These are phyloP conservation scores for Myocastor coypus DNA, from an alignment of 2,113 vertebrate species.

Conservation along the genomic window DNA sequence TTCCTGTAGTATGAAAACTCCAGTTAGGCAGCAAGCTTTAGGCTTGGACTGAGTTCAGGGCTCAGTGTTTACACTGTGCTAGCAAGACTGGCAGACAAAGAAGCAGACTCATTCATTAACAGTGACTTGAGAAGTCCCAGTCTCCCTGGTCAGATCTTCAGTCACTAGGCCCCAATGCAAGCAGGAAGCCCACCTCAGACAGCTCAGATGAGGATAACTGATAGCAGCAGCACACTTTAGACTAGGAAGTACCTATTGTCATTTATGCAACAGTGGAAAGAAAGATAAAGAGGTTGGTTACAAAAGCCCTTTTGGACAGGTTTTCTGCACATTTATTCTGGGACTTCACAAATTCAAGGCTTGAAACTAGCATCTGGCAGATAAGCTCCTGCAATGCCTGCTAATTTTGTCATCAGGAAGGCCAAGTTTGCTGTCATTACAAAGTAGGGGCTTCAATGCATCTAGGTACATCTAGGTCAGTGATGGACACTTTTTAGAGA, in stretches of 20 bases:
- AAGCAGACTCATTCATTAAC: constrained; percentile 7
- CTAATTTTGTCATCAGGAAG: constrained; percentile 19
- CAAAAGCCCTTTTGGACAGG: constrained; percentile 55
- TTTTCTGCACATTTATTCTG: not conserved
- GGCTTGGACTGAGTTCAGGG: constrained; percentile 68
- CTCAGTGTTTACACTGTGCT: constrained; percentile 76
- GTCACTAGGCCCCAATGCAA: constrained; percentile 29
- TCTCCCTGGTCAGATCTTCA: not conserved
- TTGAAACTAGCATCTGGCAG: constrained; percentile 20
- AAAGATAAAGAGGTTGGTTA: constrained; percentile 42
- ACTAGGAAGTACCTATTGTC: not conserved
- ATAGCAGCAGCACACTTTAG: constrained; percentile 44
- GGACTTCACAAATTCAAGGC: not conserved
- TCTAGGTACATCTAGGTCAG: not conserved
- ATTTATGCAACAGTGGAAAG: not conserved
- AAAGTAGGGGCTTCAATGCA: constrained; percentile 22
- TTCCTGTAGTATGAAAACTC: constrained; percentile 88
- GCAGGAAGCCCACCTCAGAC: constrained; percentile 46
- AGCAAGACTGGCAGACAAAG: constrained; percentile 82
- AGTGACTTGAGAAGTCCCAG: constrained; percentile 49
- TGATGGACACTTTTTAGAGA: not conserved
- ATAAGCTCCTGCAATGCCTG: constrained; percentile 12
- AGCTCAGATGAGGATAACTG: constrained; percentile 38
- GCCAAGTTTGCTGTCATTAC: constrained; percentile 39
- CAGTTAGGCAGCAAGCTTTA: constrained; percentile 84